A percentile compares a stretch with the other conserved stretches of the same genome.
phyloP scores from a whole-genome alignment of 2,888 invertebrate genomes.

The Galerucella nymphaeae region DNA sequence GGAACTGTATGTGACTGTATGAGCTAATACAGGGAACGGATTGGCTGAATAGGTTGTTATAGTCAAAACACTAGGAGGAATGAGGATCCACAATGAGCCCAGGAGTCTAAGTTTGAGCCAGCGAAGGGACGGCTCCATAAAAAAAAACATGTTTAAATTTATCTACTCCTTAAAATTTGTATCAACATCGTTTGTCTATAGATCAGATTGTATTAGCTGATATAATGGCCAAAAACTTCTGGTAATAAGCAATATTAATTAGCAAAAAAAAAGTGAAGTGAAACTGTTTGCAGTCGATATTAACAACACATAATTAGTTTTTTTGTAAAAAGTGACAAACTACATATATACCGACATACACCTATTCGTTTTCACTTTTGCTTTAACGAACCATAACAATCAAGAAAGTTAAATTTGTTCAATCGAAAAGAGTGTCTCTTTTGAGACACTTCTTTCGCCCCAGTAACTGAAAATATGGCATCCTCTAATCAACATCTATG shows the following conservation, averaged over 20 bases:
- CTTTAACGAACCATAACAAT: constrained; percentile 51
- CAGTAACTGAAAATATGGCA: constrained; percentile 49
- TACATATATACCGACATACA: constrained; percentile 32
- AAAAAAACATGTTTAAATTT: too few relatives aligned
- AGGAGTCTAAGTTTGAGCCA: too few relatives aligned
- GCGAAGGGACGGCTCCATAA: too few relatives aligned
- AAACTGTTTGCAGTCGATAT: constrained; percentile 23
- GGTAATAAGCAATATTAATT: background rate
- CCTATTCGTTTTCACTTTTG: constrained; percentile 55
- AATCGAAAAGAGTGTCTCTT: constrained; percentile 49
- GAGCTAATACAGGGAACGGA: too few relatives aligned
- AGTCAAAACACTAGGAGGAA: too few relatives aligned
- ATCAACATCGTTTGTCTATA: too few relatives aligned
- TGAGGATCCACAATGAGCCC: too few relatives aligned
- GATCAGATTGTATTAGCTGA: too few relatives aligned
- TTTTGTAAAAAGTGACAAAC: constrained; percentile 56
- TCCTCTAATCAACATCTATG: constrained; percentile 42
- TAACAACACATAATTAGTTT: constrained; percentile 26
- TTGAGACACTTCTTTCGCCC: constrained; percentile 49
- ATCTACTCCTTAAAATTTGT: too few relatives aligned
- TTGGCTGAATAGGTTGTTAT: too few relatives aligned
- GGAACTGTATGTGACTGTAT: too few relatives aligned
- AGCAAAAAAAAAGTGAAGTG: constrained; percentile 15
- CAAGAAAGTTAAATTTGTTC: constrained; percentile 53
- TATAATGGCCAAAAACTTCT: background rate